These are phyloP conservation scores for Habroteleia sp. DNA, from an alignment of 2,888 invertebrate genomes.

Conservation along the genomic window DNA sequence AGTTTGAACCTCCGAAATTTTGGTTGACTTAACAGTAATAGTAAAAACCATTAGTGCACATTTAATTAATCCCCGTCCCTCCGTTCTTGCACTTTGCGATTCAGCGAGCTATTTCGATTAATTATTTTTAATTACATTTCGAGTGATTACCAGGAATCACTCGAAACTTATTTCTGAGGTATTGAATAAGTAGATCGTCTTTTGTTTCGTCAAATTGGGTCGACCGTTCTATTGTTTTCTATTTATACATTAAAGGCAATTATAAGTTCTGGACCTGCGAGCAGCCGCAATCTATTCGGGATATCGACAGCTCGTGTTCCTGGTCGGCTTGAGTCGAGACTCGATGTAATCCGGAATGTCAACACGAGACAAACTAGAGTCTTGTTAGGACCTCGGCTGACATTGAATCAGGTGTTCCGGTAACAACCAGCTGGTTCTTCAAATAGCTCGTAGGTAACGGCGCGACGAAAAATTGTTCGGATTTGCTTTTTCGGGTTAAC, in stretches of 20 bases:
- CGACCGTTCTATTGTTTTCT: conserved; percentile 13
- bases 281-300: conserved; percentile 19
- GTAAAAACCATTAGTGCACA: conserved; percentile 2
- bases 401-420: conserved; percentile 36
- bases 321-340: conserved; percentile 28
- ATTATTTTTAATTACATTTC: conserved; percentile 15
- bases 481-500: conserved; percentile 2
- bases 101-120: conserved; percentile 1
- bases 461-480: conserved; percentile 1
- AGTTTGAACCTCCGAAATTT: neutral
- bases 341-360: conserved; percentile 51
- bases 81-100: neutral
- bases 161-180: neutral
- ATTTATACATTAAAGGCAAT: conserved; percentile 36
- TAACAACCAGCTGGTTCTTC: neutral
- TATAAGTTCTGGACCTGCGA: conserved; percentile 21
- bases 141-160: neutral
- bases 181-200: neutral
- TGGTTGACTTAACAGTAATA: neutral
- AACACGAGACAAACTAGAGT: conserved; percentile 33
- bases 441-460: too few relatives aligned
- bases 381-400: conserved; percentile 41
- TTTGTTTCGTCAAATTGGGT: conserved; percentile 27
- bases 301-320: conserved; percentile 37
- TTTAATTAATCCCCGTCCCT: neutral